Evolutionary conservation across 2,888 invertebrate species (phyloP).

Genomic region (Parnassius orleans): DNA sequence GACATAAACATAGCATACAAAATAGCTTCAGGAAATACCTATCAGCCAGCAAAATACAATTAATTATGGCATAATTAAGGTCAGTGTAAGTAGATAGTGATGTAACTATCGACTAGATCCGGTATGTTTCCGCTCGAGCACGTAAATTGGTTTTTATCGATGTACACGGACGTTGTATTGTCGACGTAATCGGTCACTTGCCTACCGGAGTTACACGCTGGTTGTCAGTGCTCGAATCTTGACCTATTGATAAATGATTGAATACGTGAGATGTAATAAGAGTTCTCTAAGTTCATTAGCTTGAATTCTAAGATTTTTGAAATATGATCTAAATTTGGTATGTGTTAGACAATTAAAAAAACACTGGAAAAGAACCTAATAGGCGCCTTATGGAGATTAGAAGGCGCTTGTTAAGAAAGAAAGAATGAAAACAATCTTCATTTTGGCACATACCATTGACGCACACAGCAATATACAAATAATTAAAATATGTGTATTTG

Average conservation of each 20-base stretch:
- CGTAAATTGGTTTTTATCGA: conserved; percentile 35
- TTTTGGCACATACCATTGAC: no score
- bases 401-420: no score
- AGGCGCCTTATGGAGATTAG: no score
- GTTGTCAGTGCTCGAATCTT: background rate
- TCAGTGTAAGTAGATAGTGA: conserved; percentile 44
- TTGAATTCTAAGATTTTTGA: no score
- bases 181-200: background rate
- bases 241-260: conserved; percentile 5
- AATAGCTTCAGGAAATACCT: conserved; percentile 10
- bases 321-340: no score
- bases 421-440: no score
- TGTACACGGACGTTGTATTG: conserved; percentile 26
- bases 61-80: conserved; percentile 52
- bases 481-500: no score
- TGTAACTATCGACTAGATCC: conserved; percentile 53
- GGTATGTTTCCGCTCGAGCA: conserved; percentile 48
- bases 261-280: conserved; percentile 9
- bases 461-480: no score
- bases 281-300: background rate
- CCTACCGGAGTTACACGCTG: background rate
- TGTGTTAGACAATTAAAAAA: no score
- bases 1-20: background rate
- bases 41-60: conserved; percentile 31
- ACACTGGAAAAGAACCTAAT: no score